These are phyloP conservation scores for Chelon labrosus DNA, from an alignment of 2,797 vertebrate species.

Conservation along the genomic window DNA sequence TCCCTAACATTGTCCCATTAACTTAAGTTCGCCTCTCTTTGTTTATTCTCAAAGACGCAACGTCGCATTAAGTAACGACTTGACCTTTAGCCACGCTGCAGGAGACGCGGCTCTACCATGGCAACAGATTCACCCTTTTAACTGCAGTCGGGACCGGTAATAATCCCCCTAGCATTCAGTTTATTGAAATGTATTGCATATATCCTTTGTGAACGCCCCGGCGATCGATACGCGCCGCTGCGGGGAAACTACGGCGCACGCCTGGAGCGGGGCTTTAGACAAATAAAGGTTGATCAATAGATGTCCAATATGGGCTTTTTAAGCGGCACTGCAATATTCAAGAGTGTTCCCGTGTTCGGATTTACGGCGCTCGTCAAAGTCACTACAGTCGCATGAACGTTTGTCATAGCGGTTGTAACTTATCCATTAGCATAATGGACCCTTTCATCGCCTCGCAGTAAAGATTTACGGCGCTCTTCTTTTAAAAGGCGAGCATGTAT, in stretches of 20 bases:
- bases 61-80: constrained; percentile 45
- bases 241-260: constrained; percentile 5
- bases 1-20: constrained; percentile 15
- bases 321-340: constrained; percentile 29
- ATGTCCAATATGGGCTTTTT: constrained; percentile 24
- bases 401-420: constrained; percentile 64
- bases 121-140: constrained; percentile 40
- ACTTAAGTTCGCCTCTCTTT: constrained; percentile 38
- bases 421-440: constrained; percentile 67
- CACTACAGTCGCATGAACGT: constrained; percentile 42
- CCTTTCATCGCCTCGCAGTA: constrained; percentile 20
- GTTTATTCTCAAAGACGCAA: constrained; percentile 43
- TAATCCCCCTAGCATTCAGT: constrained; percentile 4
- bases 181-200: neutral
- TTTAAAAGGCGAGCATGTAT: no score
- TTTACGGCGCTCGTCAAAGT: constrained; percentile 59
- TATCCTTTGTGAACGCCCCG: neutral
- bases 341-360: constrained; percentile 34
- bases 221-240: neutral
- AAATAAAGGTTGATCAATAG: constrained; percentile 39
- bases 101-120: constrained; percentile 40
- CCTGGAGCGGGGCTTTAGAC: neutral
- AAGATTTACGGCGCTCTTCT: constrained; percentile 12
- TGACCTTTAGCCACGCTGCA: constrained; percentile 48
- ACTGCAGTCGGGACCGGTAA: neutral